Evolutionary conservation across 2,888 invertebrate genomes (phyloP).

Genomic region (Ashinkailepas kermadecensis): DNA sequence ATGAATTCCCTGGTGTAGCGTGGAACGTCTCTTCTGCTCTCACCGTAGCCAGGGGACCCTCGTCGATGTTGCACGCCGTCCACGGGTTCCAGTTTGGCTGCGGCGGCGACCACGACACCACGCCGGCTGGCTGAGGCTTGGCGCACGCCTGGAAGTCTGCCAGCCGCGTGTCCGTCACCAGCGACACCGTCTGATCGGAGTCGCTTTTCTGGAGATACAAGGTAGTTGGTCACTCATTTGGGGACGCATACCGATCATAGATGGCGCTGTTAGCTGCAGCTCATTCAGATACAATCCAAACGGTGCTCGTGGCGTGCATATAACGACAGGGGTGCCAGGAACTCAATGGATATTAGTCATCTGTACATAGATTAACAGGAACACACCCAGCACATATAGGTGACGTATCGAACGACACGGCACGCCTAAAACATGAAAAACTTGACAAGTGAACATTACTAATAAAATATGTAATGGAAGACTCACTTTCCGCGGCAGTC

Average conservation of each 20-base stretch:
- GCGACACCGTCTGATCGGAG: conserved; percentile 44
- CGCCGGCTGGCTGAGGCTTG: conserved; percentile 55
- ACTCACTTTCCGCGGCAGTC: not conserved
- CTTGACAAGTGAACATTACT: not conserved
- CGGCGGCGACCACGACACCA: conserved; percentile 95
- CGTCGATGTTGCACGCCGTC: conserved; percentile 93
- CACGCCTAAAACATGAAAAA: not conserved
- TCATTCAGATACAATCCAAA: not conserved
- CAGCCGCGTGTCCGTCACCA: conserved; percentile 50
- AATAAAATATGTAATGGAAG: not conserved
- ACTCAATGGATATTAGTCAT: not conserved
- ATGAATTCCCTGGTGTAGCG: too few species aligned
- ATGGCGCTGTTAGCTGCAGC: not conserved
- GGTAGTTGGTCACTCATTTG: not conserved
- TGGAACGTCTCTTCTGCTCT: conserved; percentile 21
- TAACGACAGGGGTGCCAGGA: too few species aligned
- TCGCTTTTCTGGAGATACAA: too few species aligned
- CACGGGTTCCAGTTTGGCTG: conserved; percentile 96
- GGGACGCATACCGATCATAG: not conserved
- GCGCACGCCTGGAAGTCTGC: conserved; percentile 58
- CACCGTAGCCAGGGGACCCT: conserved; percentile 57
- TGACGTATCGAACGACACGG: too few species aligned
- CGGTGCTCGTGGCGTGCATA: too few species aligned
- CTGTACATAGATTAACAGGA: not conserved
- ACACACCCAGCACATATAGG: not conserved